These are phyloP conservation scores for Caenorhabditis afra DNA, from an alignment of 2,888 invertebrate species.

Conservation along the genomic window DNA sequence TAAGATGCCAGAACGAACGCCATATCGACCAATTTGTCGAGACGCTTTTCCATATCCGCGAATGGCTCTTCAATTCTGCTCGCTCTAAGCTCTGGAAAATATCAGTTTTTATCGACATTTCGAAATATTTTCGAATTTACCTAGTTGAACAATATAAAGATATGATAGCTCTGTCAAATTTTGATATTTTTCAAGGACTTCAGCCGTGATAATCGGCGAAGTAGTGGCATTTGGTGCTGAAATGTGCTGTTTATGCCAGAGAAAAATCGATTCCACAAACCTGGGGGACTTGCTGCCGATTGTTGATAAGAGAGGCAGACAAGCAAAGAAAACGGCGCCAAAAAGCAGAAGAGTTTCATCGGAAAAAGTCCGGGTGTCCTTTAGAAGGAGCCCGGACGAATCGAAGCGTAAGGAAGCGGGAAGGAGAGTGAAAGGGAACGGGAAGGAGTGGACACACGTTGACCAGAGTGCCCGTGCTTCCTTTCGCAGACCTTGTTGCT, in stretches of 20 bases:
- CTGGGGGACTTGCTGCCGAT: slow-evolving; percentile 8
- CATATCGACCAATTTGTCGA: slow-evolving; percentile 39
- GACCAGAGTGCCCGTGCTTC: slow-evolving; percentile 28
- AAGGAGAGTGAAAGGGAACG: background rate
- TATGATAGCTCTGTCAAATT: slow-evolving; percentile 38
- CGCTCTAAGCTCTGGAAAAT: slow-evolving; percentile 44
- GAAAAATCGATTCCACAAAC: background rate
- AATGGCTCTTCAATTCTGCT: slow-evolving; percentile 41
- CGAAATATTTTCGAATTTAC: slow-evolving; percentile 18
- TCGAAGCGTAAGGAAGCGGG: slow-evolving; percentile 5
- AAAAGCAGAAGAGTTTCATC: background rate
- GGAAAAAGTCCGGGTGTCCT: slow-evolving; percentile 21
- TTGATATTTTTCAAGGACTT: slow-evolving; percentile 29
- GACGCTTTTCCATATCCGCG: slow-evolving; percentile 32
- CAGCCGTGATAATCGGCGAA: background rate
- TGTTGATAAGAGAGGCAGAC: slow-evolving; percentile 4
- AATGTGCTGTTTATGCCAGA: background rate
- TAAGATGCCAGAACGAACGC: slow-evolving; percentile 40
- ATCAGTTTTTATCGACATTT: background rate
- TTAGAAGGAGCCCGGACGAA: slow-evolving; percentile 17
- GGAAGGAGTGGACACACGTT: slow-evolving; percentile 24
- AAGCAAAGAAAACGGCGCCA: background rate
- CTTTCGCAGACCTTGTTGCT: slow-evolving; percentile 41
- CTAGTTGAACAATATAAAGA: slow-evolving; percentile 47
- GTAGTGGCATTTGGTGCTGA: background rate